Evolutionary conservation across 2,113 vertebrate species (phyloP).

Genomic region (Otolemur garnettii): DNA sequence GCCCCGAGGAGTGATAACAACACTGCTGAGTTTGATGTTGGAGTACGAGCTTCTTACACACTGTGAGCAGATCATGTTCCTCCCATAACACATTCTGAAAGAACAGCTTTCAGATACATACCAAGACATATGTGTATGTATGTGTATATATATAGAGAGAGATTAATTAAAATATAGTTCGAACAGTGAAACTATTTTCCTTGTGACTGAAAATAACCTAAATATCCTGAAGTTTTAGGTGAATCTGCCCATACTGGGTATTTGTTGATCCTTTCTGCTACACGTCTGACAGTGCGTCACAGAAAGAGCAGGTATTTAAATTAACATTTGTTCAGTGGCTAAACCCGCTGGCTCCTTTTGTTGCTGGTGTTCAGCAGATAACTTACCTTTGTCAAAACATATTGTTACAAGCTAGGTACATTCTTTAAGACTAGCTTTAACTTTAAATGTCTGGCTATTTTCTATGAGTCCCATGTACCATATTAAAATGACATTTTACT

Average conservation of each 20-base stretch:
- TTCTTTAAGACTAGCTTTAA: slow-evolving; percentile 11
- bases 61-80: background rate
- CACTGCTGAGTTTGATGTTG: background rate
- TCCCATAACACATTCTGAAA: background rate
- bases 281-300: background rate
- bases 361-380: background rate
- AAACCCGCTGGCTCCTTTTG: accelerated
- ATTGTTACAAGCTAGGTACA: background rate
- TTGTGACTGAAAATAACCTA: background rate
- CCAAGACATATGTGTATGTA: background rate
- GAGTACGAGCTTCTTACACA: background rate
- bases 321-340: background rate
- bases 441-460: slow-evolving; percentile 18
- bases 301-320: background rate
- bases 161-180: background rate
- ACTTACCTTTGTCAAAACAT: background rate
- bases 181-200: background rate
- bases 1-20: background rate
- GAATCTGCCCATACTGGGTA: background rate
- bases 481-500: slow-evolving; percentile 51
- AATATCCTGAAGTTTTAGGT: background rate
- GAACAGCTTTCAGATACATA: background rate
- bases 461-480: background rate
- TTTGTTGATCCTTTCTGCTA: background rate
- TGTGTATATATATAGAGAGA: too few species aligned